Conservation (phyloP, 2,113 vertebrate genomes). For the Trichomycterus rosablanca region DNA sequence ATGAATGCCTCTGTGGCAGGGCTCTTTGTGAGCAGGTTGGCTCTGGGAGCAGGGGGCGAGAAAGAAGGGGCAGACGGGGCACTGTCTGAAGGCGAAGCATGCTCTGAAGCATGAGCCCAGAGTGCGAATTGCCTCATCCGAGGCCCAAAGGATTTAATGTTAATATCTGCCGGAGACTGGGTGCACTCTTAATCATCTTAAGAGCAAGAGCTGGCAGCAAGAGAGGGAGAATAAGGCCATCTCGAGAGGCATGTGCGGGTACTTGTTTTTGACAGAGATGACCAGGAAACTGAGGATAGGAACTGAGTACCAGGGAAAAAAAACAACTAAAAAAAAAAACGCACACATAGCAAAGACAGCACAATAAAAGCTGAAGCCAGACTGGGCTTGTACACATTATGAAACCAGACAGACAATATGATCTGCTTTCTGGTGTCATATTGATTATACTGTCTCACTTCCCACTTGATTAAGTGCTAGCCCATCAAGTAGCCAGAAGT, state of each 20-base stretch:
- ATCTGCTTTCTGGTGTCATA: constrained; percentile 36
- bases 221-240: constrained; percentile 42
- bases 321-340: background rate
- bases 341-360: background rate
- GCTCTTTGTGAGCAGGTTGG: constrained; percentile 54
- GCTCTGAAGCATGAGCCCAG: constrained; percentile 52
- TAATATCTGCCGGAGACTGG: constrained; percentile 51
- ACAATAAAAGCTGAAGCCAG: constrained; percentile 7
- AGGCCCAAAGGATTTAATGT: constrained; percentile 55
- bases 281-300: constrained; percentile 7
- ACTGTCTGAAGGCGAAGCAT: constrained; percentile 46
- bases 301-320: constrained; percentile 16
- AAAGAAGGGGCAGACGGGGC: constrained; percentile 43
- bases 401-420: constrained; percentile 36
- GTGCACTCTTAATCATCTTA: constrained; percentile 62
- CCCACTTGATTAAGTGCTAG: constrained; percentile 23
- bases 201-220: constrained; percentile 52
- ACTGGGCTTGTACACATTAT: constrained; percentile 22
- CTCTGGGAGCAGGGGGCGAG: constrained; percentile 44
- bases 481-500: background rate
- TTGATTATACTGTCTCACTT: constrained; percentile 36
- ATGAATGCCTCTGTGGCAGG: constrained; percentile 56
- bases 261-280: constrained; percentile 27
- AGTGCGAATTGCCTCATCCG: constrained; percentile 36
- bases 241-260: constrained; percentile 23